Evolutionary conservation across 2,797 vertebrate genomes (phyloP).

Genomic region (Melanotaenia maccullochi): DNA sequence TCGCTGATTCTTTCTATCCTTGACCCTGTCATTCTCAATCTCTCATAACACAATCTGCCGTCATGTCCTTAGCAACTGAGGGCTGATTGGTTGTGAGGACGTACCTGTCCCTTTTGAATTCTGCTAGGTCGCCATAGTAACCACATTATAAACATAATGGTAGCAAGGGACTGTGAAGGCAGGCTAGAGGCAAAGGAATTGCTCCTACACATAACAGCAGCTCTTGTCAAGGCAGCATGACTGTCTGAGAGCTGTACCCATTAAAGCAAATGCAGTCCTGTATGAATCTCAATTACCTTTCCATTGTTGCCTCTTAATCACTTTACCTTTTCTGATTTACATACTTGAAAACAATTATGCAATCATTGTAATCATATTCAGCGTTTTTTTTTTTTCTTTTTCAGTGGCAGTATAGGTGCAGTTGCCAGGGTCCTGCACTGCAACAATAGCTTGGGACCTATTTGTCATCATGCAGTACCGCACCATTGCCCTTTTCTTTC

Average conservation of each 20-base stretch:
- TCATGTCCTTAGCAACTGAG: slow-evolving; percentile 72
- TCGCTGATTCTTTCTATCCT: slow-evolving; percentile 19
- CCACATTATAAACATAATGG: slow-evolving; percentile 71
- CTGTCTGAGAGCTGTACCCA: slow-evolving; percentile 20
- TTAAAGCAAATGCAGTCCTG: neutral
- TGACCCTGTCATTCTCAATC: slow-evolving; percentile 55
- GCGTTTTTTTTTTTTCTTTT: slow-evolving; percentile 4
- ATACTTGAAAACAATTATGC: slow-evolving; percentile 45
- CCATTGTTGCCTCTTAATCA: slow-evolving; percentile 42
- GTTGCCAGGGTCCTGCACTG: slow-evolving; percentile 53
- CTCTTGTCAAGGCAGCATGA: slow-evolving; percentile 20
- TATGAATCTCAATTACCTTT: slow-evolving; percentile 30
- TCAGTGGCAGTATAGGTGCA: slow-evolving; percentile 2
- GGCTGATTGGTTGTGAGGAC: slow-evolving; percentile 68
- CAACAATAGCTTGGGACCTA: slow-evolving; percentile 5
- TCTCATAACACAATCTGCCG: slow-evolving; percentile 58
- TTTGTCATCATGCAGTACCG: slow-evolving; percentile 8
- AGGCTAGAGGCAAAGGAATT: slow-evolving; percentile 56
- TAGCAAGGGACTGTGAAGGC: slow-evolving; percentile 47
- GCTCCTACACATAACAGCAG: slow-evolving; percentile 46
- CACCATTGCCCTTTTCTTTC: neutral
- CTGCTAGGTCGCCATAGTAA: slow-evolving; percentile 71
- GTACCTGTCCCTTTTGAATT: slow-evolving; percentile 73
- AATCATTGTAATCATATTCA: slow-evolving; percentile 41
- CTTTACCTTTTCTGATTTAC: slow-evolving; percentile 48